Evolutionary conservation across 2,888 invertebrate species (phyloP).

Genomic region (Coelogynopora nodosa): DNA sequence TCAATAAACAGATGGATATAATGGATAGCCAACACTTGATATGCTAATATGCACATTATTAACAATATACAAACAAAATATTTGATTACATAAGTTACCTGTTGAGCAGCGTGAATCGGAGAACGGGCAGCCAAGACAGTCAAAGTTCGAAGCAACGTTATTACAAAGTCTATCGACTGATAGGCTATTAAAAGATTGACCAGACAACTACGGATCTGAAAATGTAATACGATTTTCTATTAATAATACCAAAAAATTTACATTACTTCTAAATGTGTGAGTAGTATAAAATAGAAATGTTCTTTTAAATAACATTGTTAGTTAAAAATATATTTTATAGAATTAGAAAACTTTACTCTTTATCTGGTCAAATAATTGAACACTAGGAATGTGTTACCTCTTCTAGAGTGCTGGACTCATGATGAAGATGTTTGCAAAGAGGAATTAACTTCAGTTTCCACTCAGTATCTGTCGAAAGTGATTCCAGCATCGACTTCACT

Average conservation of each 20-base stretch:
- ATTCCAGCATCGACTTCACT: constrained; percentile 15
- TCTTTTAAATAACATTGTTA: too few species aligned
- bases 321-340: too few species aligned
- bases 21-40: too few species aligned
- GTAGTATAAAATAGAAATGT: neutral
- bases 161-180: neutral
- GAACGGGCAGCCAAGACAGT: neutral
- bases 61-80: too few species aligned
- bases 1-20: too few species aligned
- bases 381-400: too few species aligned
- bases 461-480: constrained; percentile 1
- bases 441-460: constrained; percentile 29
- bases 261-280: neutral
- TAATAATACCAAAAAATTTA: too few species aligned
- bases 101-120: neutral
- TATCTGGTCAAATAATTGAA: too few species aligned
- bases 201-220: neutral
- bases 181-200: neutral
- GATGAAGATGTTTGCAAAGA: constrained; percentile 9
- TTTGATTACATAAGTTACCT: too few species aligned
- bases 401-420: constrained; percentile 16
- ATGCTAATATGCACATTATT: too few species aligned
- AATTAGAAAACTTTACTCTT: too few species aligned
- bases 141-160: neutral
- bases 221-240: too few species aligned